Conservation (phyloP, 2,888 invertebrate genomes). For the Cantharis rufa region DNA sequence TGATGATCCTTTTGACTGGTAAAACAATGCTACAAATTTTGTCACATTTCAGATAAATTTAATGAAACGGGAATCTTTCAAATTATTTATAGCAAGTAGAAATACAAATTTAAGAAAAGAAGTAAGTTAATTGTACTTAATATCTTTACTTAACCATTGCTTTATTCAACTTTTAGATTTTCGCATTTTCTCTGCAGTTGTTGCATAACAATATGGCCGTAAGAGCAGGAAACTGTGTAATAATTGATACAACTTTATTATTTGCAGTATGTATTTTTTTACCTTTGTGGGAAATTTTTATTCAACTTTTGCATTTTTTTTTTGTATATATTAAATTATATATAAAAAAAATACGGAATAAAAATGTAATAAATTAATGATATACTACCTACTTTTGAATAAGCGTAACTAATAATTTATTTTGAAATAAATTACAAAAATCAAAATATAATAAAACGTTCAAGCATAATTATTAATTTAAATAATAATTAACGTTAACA, state of each 20-base stretch:
- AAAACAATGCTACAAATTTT: not conserved
- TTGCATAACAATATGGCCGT: not conserved
- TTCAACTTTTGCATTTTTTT: too few species aligned
- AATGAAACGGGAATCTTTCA: not conserved
- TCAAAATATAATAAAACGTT: too few species aligned
- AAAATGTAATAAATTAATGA: too few species aligned
- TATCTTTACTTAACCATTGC: too few species aligned
- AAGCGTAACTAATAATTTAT: too few species aligned
- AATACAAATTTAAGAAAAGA: not conserved
- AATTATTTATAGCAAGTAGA: not conserved
- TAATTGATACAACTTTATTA: not conserved
- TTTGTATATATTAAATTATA: too few species aligned
- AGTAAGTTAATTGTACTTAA: not conserved
- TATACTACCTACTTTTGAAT: too few species aligned
- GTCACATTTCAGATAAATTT: not conserved
- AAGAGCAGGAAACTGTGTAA: not conserved
- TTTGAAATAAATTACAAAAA: too few species aligned
- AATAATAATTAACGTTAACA: too few species aligned
- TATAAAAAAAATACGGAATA: too few species aligned
- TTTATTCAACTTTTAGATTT: not conserved
- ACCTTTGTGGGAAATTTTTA: too few species aligned
- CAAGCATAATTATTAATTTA: too few species aligned
- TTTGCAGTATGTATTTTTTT: not conserved
- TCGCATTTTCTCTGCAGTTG: not conserved
- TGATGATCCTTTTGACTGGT: not conserved